A percentile compares a stretch with the other conserved stretches of the same genome.
Conservation (phyloP, 2,113 vertebrate species). For the Dinomys branickii region DNA sequence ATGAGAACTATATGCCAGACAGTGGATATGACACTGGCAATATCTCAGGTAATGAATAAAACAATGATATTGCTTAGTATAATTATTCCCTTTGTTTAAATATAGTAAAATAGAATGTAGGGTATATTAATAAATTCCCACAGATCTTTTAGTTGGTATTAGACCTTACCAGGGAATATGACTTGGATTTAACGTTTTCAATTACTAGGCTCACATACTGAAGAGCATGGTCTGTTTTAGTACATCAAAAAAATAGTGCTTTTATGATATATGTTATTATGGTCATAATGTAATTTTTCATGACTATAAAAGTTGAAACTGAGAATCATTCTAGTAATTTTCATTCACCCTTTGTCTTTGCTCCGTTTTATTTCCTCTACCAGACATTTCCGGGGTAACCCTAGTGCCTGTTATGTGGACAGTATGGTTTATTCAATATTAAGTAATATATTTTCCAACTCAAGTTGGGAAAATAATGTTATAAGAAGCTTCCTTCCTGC, state of each 20-base stretch:
- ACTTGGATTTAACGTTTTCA: not conserved
- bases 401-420: not conserved
- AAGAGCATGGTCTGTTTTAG: not conserved
- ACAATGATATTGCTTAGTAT: not conserved
- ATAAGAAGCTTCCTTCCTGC: not conserved
- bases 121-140: not conserved
- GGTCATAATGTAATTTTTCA: not conserved
- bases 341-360: not conserved
- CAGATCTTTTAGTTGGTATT: not conserved
- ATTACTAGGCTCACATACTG: not conserved
- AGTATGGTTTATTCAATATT: not conserved
- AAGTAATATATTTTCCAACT: not conserved
- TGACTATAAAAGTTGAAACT: not conserved
- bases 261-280: not conserved
- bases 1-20: not conserved
- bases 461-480: not conserved
- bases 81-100: not conserved
- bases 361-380: not conserved
- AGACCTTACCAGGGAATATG: not conserved
- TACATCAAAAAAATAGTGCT: not conserved
- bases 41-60: not conserved
- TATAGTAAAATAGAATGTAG: not conserved
- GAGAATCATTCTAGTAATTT: not conserved
- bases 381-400: rapidly evolving
- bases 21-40: not conserved